Base-by-base conservation (phyloP, 2,888 invertebrate species). In the Philereme vetulata region DNA sequence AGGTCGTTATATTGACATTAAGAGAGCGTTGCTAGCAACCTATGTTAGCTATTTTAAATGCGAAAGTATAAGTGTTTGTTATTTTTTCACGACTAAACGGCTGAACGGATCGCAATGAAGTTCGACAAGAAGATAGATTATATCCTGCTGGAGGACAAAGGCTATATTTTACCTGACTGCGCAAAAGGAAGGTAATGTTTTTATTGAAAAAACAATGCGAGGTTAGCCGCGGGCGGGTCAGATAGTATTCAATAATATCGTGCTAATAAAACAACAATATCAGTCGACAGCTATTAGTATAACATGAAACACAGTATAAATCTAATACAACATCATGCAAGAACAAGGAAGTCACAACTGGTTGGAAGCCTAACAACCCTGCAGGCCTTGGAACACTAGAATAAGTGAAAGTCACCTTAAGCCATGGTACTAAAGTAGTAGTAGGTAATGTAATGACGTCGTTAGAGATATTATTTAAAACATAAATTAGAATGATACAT, bases 1-100 rank as follows among this genome's bases (percentile, higher is more conserved):
- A 77, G 82, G 78, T 80, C 80, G 81, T 85, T 85, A 82, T 76
- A 72, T 75, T 82, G 80, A 83, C 84, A 85, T 85, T 83, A 81
- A 80, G 76, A 74, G 71, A 75, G 64, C 68, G 80, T 79, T 71
- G 69, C 72, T 70, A 65, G 70, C 59, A 75, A 79, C 74, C 43
- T 21, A 21, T 21, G 21, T 21, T 21, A 21, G 21, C 1, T n/a
- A 21, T 21, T 21, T 1, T 21, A 21, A 21, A 21, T 21, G 21
- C 21, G 21, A 21, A 21, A 21, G 21, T 21, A 21, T 1, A 1
- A 1, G 1, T 21, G 21, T 21, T 21, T 21, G 21, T 21, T 21
- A 21, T 1, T 21, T 21, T 21, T 21, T 21, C 21, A 21, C 21
- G 21, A 21, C 21, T 21, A 21, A 21, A 21, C 21, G 1, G 21